Base-by-base conservation (phyloP, 2,113 vertebrate species). In the Cairina moschata region DNA sequence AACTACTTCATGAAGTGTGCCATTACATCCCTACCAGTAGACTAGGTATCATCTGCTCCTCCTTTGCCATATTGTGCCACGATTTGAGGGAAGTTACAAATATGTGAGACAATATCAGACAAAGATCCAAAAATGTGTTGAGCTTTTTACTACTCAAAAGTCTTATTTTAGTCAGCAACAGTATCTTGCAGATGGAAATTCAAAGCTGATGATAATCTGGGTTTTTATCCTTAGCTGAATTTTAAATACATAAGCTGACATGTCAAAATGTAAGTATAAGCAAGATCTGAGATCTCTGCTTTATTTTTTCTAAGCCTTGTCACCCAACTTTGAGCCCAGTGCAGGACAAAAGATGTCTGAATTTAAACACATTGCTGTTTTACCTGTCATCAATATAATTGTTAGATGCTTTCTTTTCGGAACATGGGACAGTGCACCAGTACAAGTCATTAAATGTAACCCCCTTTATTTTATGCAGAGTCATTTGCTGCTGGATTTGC, bases 401-500 rank as follows among this genome's bases (percentile, higher is more conserved):
- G 8, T 83, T 73, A 78, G 80, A n/a, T 7, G 0, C 76, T 73
- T 84, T 90, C 28, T 95, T 86, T 74, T 80, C 67, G 42, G 54
- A 88, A 50, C n/a, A 84, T 32, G 67, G 60, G 58, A 17, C 46
- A 85, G 67, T 2, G 8, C 67, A 56, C 90, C 62, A 83, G 59
- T 68, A 78, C 54, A 85, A 95, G 58, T 72, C 50, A 89, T 96
- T 95, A 95, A 22, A 75, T 76, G n/a, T 65, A 90, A 86, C 95
- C 21, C 54, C n/a, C 63, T 71, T 69, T 75, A 74, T 71, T 94
- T 95, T 91, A 71, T 91, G 91, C 75, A 95, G 81, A 25, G 13
- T 93, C 83, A 86, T 92, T 91, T 83, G 65, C 88, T 93, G 48
- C 52, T 86, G 92, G 94, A 91, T 97, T 96, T 96, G 82, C 92